A percentile compares a stretch with the other conserved stretches of the same genome.
phyloP scores from a whole-genome alignment of 2,113 vertebrate species.

The Talpa occidentalis region DNA sequence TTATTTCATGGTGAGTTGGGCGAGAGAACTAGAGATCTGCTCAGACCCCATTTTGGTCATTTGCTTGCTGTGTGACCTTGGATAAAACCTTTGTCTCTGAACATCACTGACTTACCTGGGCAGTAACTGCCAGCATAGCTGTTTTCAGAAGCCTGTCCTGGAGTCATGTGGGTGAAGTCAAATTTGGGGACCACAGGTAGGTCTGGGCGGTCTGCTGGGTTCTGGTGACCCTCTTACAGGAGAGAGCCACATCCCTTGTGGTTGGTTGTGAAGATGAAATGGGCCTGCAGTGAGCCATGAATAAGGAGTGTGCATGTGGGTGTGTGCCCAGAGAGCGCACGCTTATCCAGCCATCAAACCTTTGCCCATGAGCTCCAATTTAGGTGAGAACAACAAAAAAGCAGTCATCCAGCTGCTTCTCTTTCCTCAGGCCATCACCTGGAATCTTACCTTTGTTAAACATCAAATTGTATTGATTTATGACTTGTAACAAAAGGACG shows the following conservation, averaged over 20 bases:
- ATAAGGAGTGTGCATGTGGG: too few relatives aligned
- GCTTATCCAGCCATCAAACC: background rate
- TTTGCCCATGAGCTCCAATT: background rate
- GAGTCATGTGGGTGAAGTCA: background rate
- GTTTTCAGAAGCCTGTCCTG: fast-evolving
- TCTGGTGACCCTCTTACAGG: background rate
- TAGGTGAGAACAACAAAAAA: background rate
- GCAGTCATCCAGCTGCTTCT: too few relatives aligned
- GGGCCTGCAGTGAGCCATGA: background rate
- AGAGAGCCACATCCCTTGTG: background rate
- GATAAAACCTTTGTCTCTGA: background rate
- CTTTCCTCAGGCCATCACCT: background rate
- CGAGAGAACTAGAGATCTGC: background rate
- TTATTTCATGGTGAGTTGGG: background rate
- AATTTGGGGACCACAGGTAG: background rate
- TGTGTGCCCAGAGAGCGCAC: too few relatives aligned
- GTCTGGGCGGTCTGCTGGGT: background rate
- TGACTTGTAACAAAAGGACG: too few relatives aligned
- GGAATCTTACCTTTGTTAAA: background rate
- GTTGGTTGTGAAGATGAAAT: background rate
- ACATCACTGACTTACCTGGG: background rate
- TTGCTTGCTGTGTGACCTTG: background rate
- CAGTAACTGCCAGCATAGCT: background rate
- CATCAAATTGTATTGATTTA: too few relatives aligned
- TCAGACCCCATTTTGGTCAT: background rate